Evolutionary conservation across 1,140 invertebrate genomes (phyloP).

Genomic region (Copidosoma floridanum): DNA sequence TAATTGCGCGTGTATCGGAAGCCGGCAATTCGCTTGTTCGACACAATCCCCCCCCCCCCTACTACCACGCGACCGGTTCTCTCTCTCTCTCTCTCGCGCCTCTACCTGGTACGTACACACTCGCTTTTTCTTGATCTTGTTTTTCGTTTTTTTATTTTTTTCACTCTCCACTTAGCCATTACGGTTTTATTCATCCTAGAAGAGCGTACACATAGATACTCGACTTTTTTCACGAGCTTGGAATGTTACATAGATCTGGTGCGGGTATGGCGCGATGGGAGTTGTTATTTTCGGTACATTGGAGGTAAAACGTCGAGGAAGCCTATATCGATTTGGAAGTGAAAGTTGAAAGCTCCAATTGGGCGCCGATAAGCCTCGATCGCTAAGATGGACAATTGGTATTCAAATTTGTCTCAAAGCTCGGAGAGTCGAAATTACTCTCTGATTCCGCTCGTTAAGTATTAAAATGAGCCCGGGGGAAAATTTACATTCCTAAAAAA

Average conservation of each 20-base stretch:
- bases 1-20: constrained; percentile 10
- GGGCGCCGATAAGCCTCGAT: too few relatives aligned
- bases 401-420: too few relatives aligned
- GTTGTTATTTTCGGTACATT: not conserved
- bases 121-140: too few relatives aligned
- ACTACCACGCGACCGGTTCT: constrained; percentile 12
- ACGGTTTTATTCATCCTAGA: not conserved
- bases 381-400: too few relatives aligned
- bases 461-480: too few relatives aligned
- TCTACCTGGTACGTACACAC: too few relatives aligned
- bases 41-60: too few relatives aligned
- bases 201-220: not conserved
- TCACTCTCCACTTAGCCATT: not conserved
- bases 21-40: constrained; percentile 8
- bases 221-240: not conserved
- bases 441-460: too few relatives aligned
- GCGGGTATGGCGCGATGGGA: not conserved
- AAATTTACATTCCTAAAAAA: too few relatives aligned
- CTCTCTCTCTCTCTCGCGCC: not conserved
- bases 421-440: too few relatives aligned
- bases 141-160: not conserved
- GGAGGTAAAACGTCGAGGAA: not conserved
- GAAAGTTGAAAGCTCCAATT: constrained; percentile 22
- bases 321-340: too few relatives aligned
- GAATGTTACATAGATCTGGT: not conserved